Evolutionary conservation across 2,888 invertebrate genomes (phyloP), one percentile per base, ranked within the genome.

Genomic region (Unio pictorum): DNA sequence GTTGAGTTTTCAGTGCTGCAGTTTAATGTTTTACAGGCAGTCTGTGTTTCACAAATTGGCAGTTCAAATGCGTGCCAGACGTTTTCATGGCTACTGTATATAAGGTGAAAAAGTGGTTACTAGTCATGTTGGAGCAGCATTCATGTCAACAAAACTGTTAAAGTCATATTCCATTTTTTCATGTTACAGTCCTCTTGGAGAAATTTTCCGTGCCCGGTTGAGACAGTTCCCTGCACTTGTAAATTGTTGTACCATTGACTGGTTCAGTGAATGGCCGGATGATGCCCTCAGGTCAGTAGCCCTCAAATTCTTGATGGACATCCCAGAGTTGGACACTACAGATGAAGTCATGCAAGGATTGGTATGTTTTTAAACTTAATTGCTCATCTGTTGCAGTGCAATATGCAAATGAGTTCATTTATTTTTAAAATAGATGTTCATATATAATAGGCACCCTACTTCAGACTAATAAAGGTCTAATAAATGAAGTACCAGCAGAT

Each of bases 191-290:
- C 94, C 90, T 6, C 84, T 90, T 15, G 90, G 90, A 64, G 90
- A 90, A 78, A 82, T 89, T 20, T 90, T 90, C 84, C 86, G 90
- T 61, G 87, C 90, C 17, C 82, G 90, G n/a, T 84, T 90, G 63
- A 84, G 90, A 66, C 89, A 89, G 84, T 90, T 90, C 82, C 90
- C 90, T 0, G 90, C 90, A 30, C 84, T 90, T 17, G 90, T 90
- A 15, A 90, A 90, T 82, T 90, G 90, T 72, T 90, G 90, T 77
- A 90, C 90, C 28, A 90, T 90, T 59, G 89, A 90, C 79, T 90
- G 90, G 90, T 90, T 90, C 82, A 87, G 86, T 75, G 94, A 94
- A 68, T 96, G 96, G 96, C 96, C 96, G 0, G 93, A 94, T 82
- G 93, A 94, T 0, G 96, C 96, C 0, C 91, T 96, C 45, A 81